phyloP scores from a whole-genome alignment of 2,888 invertebrate genomes.

The Drosophila nr. perissopoda region DNA sequence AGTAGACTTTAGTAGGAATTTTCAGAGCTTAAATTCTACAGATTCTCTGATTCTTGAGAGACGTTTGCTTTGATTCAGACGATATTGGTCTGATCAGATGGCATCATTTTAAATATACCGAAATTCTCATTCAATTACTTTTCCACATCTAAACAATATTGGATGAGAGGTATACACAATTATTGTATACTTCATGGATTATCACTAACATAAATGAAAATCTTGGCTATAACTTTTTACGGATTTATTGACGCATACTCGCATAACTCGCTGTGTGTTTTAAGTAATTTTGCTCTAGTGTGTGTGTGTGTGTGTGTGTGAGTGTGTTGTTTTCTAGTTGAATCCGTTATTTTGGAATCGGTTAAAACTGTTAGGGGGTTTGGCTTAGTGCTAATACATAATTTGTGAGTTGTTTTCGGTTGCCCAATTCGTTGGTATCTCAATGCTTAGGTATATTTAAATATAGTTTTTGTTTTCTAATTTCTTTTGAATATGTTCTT shows the following conservation, averaged over 20 bases:
- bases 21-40: not conserved
- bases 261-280: slow-evolving; percentile 56
- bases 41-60: not conserved
- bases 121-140: not conserved
- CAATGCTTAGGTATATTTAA: slow-evolving; percentile 31
- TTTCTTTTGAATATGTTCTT: not conserved
- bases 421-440: slow-evolving; percentile 56
- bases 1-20: not conserved
- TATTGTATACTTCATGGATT: not conserved
- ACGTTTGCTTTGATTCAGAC: not conserved
- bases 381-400: slow-evolving; percentile 38
- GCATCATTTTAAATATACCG: not conserved
- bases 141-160: not conserved
- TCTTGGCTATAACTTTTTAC: slow-evolving; percentile 18
- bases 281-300: slow-evolving; percentile 43
- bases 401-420: slow-evolving; percentile 27
- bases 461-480: slow-evolving; percentile 13
- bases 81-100: not conserved
- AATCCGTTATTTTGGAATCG: slow-evolving; percentile 37
- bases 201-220: not conserved
- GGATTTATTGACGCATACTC: slow-evolving; percentile 69
- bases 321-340: slow-evolving; percentile 1
- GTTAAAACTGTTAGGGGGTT: slow-evolving; percentile 30
- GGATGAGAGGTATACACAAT: not conserved
- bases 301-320: slow-evolving; percentile 37